Base-by-base conservation (phyloP, 2,113 vertebrate species). In the Dicrurus megarhynchus region DNA sequence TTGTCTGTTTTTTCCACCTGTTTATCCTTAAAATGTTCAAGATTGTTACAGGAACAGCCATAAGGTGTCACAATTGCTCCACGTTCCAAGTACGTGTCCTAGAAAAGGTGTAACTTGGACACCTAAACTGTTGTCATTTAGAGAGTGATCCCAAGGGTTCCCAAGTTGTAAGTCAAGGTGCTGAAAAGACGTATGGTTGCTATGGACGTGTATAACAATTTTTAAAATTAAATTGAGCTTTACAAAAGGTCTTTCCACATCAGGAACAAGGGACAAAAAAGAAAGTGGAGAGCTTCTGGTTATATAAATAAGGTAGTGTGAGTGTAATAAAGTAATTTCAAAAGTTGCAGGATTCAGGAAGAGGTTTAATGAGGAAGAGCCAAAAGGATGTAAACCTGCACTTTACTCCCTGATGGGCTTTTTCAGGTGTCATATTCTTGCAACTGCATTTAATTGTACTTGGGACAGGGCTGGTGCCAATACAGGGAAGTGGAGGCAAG, bases 41-140 rank as follows among this genome's bases (percentile, higher is more conserved):
- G 18, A 46, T 57, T 2, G 13, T 79, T 23, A 39, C 56, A 32
- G 27, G 13, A 84, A 24, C 18, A 33, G 17, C 91, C 92, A 63
- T 22, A 44, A 91, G 69, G 69, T 89, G 89, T 91, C 89, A 68
- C 28, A 55, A 50, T 89, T 84, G 5, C 41, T 9, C 15, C 27
- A 33, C 0, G 0, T 32, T 61, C 4, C 1, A 27, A 44, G 56
- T 21, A 21, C 17, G 10, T 35, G 35, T 55, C 5, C 4, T 8
- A 44, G 21, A 19, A 81, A 92, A 50, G 2, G 2, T 13, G 19
- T 17, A 15, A 18, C 16, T n/a, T 50, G 24, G 47, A 16, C 12
- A 10, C 11, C 35, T 37, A 12, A 9, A 55, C 15, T 28, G 18
- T 30, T 57, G 7, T 49, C 21, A 5, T 28, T 63, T 61, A 27